These are phyloP conservation scores for Trachythela sp. DNA, from an alignment of 64 coral and sea anemone species.

Conservation along the genomic window DNA sequence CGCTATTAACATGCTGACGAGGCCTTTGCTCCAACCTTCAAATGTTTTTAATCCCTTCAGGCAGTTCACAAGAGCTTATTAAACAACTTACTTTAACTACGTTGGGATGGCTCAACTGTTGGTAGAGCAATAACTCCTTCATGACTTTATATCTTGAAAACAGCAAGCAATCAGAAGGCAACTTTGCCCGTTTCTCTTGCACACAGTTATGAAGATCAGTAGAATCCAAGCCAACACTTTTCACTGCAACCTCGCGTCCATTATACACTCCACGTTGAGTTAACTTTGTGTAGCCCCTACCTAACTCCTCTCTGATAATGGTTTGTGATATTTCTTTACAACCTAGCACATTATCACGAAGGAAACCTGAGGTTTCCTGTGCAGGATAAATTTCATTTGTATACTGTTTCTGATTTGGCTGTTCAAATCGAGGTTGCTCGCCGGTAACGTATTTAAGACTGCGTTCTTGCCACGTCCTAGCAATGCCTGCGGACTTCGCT, in stretches of 20 bases:
- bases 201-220: background rate
- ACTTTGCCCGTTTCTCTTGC: background rate
- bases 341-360: background rate
- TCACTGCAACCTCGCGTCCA: background rate
- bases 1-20: no score
- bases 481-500: no score
- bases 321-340: background rate
- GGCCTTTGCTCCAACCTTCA: background rate
- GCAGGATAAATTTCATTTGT: background rate
- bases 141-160: slow-evolving; percentile 18
- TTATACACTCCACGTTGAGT: background rate
- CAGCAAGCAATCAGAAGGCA: background rate
- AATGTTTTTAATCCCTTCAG: background rate
- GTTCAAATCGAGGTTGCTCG: background rate
- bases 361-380: background rate
- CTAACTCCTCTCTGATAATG: background rate
- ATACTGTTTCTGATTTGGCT: background rate
- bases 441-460: background rate
- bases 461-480: background rate
- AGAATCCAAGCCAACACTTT: slow-evolving; percentile 12
- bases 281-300: background rate
- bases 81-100: background rate
- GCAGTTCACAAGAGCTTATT: background rate
- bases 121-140: slow-evolving; percentile 5
- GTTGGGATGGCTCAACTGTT: slow-evolving; percentile 7